Conservation (phyloP, 2,888 invertebrate genomes). For the Pandemis corylana region DNA sequence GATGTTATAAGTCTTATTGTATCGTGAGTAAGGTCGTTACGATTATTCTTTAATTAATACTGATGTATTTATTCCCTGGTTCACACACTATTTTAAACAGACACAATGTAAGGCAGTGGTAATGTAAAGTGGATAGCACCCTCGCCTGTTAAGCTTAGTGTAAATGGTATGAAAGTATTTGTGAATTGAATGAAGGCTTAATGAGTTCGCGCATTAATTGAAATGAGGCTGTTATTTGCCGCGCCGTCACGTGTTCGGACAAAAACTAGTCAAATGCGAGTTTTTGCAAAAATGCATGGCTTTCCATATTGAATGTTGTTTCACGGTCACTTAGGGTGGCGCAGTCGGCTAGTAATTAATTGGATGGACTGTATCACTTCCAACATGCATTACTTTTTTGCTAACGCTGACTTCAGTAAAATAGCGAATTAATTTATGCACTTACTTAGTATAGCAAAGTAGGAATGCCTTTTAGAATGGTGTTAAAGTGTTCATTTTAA, state of each 20-base stretch:
- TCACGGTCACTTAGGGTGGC: slow-evolving; percentile 67
- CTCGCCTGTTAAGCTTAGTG: slow-evolving; percentile 54
- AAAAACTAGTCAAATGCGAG: slow-evolving; percentile 53
- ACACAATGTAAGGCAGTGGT: slow-evolving; percentile 48
- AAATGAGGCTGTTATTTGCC: slow-evolving; percentile 48
- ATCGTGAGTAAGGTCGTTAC: slow-evolving; percentile 50
- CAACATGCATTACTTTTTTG: slow-evolving; percentile 43
- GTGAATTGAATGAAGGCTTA: slow-evolving; percentile 51
- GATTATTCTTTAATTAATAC: slow-evolving; percentile 60
- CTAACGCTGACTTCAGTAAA: slow-evolving; percentile 31
- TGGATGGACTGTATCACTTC: slow-evolving; percentile 42
- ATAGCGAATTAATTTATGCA: slow-evolving; percentile 36
- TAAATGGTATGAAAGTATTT: slow-evolving; percentile 53
- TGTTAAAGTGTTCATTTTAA: slow-evolving; percentile 43
- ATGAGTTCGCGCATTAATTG: slow-evolving; percentile 52
- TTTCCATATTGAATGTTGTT: slow-evolving; percentile 63
- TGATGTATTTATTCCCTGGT: slow-evolving; percentile 55
- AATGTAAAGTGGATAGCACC: slow-evolving; percentile 53
- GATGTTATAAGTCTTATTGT: slow-evolving; percentile 24
- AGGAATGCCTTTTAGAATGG: slow-evolving; percentile 42
- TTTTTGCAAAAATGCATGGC: slow-evolving; percentile 45
- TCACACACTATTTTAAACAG: slow-evolving; percentile 55
- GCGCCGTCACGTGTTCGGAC: slow-evolving; percentile 53
- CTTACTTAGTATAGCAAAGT: slow-evolving; percentile 37
- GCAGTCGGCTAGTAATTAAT: slow-evolving; percentile 47